These are phyloP conservation scores for Chrysolina haemoptera DNA, from an alignment of 2,888 invertebrate species.

Conservation along the genomic window DNA sequence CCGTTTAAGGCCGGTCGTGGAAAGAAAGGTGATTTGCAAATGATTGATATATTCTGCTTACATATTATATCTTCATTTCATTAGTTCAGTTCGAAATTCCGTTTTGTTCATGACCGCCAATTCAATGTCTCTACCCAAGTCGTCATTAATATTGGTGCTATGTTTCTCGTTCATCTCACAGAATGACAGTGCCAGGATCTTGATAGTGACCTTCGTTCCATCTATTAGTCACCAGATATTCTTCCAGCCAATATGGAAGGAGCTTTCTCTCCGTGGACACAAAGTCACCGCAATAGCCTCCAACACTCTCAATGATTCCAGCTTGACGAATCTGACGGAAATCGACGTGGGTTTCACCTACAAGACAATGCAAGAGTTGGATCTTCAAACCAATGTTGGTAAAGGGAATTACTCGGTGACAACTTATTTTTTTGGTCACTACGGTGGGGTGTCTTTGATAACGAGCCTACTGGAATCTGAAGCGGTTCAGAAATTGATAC, in stretches of 20 bases:
- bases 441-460: not conserved
- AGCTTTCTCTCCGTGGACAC: slow-evolving; percentile 70
- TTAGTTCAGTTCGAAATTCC: no score
- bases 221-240: slow-evolving; percentile 70
- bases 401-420: not conserved
- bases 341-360: slow-evolving; percentile 65
- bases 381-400: slow-evolving; percentile 24
- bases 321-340: slow-evolving; percentile 66
- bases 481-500: slow-evolving; percentile 22
- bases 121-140: no score
- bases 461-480: slow-evolving; percentile 2
- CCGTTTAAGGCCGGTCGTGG: no score
- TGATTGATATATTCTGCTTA: no score
- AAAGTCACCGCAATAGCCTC: slow-evolving; percentile 69
- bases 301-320: slow-evolving; percentile 66
- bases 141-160: no score
- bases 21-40: no score
- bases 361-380: slow-evolving; percentile 18
- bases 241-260: slow-evolving; percentile 68
- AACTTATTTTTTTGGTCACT: no score
- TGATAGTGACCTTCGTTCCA: slow-evolving; percentile 1
- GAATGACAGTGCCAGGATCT: slow-evolving; percentile 53
- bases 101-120: no score
- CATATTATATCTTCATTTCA: no score
- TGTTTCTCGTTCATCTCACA: no score